These are phyloP conservation scores for Tanytarsus gracilentus DNA, from an alignment of 2,888 invertebrate species.

Conservation along the genomic window DNA sequence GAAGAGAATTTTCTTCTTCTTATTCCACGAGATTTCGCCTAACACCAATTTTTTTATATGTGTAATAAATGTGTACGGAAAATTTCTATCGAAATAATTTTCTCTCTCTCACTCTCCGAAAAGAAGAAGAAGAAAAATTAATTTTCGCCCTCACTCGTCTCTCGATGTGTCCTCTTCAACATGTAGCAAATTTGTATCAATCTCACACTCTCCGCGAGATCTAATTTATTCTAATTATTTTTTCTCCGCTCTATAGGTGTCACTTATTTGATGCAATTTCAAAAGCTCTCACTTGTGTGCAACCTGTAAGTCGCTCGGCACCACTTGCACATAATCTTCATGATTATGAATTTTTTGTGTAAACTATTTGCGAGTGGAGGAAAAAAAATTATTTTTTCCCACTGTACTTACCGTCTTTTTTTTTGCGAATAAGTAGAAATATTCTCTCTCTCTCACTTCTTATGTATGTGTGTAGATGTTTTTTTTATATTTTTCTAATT, in stretches of 20 bases:
- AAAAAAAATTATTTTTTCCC: constrained; percentile 13
- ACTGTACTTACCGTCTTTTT: constrained; percentile 25
- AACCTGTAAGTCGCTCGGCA: too few species aligned
- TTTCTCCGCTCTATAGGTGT: too few species aligned
- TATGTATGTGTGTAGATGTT: constrained; percentile 22
- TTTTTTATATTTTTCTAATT: constrained; percentile 28
- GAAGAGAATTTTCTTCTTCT: neutral
- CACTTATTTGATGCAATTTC: too few species aligned
- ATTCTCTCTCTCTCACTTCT: constrained; percentile 13
- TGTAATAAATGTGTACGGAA: constrained; percentile 9
- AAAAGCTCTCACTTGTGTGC: too few species aligned
- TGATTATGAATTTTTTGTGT: too few species aligned
- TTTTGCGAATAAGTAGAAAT: constrained; percentile 21
- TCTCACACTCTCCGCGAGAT: too few species aligned
- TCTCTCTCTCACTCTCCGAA: neutral
- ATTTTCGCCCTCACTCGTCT: neutral
- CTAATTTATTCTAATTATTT: too few species aligned
- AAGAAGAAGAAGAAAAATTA: neutral
- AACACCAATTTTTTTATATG: neutral
- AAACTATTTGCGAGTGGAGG: neutral
- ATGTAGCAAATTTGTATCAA: neutral
- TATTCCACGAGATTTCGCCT: too few species aligned
- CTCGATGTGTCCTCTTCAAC: too few species aligned
- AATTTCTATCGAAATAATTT: constrained; percentile 15
- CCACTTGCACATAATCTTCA: too few species aligned